These are phyloP conservation scores for Drosophila fuyamai DNA, from an alignment of 1,140 invertebrate species.

Conservation along the genomic window DNA sequence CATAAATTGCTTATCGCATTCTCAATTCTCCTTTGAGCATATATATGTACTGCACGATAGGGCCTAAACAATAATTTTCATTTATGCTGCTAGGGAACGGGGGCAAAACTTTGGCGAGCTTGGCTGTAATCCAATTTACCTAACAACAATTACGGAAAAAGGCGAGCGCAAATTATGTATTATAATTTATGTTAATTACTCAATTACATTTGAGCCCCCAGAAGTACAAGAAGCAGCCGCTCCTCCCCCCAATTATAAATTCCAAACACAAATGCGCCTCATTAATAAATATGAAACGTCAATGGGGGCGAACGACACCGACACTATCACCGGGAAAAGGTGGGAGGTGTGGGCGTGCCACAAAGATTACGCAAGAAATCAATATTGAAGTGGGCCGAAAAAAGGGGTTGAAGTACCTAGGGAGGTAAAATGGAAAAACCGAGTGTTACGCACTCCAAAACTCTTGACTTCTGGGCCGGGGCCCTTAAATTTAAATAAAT, in stretches of 20 bases:
- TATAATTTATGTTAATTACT: slow-evolving; percentile 85
- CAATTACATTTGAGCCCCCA: slow-evolving; percentile 79
- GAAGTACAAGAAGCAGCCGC: slow-evolving; percentile 25
- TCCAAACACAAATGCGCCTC: slow-evolving; percentile 83
- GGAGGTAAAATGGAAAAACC: slow-evolving; percentile 2
- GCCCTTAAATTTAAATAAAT: slow-evolving; percentile 80
- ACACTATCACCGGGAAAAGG: slow-evolving; percentile 53
- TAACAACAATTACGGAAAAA: slow-evolving; percentile 77
- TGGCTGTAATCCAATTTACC: slow-evolving; percentile 74
- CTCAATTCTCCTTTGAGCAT: slow-evolving; percentile 12
- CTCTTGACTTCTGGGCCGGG: slow-evolving; percentile 31
- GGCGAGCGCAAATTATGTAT: slow-evolving; percentile 78
- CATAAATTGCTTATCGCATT: slow-evolving; percentile 77
- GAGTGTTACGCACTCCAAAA: slow-evolving; percentile 42
- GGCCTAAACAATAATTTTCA: slow-evolving; percentile 56
- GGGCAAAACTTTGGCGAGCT: slow-evolving; percentile 35
- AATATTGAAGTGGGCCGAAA: slow-evolving; percentile 69
- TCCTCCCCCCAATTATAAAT: slow-evolving; percentile 78
- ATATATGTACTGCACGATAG: slow-evolving; percentile 18
- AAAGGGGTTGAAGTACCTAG: slow-evolving; percentile 54
- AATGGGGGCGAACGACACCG: slow-evolving; percentile 49
- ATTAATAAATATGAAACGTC: slow-evolving; percentile 84
- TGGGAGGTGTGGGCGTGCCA: slow-evolving; percentile 60
- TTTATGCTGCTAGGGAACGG: slow-evolving; percentile 37
- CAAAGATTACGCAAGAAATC: slow-evolving; percentile 82